phyloP scores from a whole-genome alignment of 2,888 invertebrate genomes.

The Ligdia adustata region DNA sequence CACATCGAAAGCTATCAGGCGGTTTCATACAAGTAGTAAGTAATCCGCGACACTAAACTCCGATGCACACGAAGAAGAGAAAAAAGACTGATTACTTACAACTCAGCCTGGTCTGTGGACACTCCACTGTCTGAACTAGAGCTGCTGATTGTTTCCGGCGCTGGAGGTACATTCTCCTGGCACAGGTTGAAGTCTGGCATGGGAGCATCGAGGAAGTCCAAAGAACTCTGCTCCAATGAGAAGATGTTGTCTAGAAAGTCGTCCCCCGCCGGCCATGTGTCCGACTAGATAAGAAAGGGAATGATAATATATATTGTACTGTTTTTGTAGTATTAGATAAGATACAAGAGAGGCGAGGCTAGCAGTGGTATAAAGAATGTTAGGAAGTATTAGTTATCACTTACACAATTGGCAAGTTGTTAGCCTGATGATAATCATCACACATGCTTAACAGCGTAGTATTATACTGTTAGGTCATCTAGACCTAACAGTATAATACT shows the following conservation, averaged over 20 bases:
- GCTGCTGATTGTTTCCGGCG: constrained; percentile 69
- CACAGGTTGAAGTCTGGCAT: constrained; percentile 72
- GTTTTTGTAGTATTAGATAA: too few species aligned
- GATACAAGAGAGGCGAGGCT: too few species aligned
- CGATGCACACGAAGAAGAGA: not conserved
- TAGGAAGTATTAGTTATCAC: too few species aligned
- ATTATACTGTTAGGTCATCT: too few species aligned
- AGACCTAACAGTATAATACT: too few species aligned
- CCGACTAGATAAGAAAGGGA: constrained; percentile 66
- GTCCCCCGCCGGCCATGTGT: constrained; percentile 78
- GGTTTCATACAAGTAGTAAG: too few species aligned
- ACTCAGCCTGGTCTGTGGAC: constrained; percentile 85
- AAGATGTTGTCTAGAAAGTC: constrained; percentile 89
- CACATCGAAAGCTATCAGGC: too few species aligned
- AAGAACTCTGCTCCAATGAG: constrained; percentile 85
- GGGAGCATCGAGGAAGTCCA: constrained; percentile 84
- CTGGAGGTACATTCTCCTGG: constrained; percentile 61
- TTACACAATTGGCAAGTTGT: too few species aligned
- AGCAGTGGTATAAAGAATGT: too few species aligned
- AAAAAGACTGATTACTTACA: constrained; percentile 64
- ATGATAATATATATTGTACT: not conserved
- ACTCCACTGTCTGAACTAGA: constrained; percentile 88
- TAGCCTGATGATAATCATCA: too few species aligned
- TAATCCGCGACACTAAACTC: not conserved
- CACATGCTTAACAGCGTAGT: too few species aligned